phyloP scores from a whole-genome alignment of 2,888 invertebrate genomes.

The Theretra japonica region DNA sequence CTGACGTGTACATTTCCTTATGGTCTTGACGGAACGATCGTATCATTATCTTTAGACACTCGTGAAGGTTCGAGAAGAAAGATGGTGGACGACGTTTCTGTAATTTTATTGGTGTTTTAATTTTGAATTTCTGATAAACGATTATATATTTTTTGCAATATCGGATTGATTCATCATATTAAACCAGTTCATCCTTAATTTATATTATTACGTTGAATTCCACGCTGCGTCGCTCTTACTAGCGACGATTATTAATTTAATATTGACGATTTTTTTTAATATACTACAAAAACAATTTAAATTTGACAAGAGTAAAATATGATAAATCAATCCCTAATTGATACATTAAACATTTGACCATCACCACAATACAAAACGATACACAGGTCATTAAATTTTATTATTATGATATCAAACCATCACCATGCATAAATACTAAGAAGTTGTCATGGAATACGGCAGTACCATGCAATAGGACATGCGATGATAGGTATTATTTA shows the following conservation, averaged over 20 bases:
- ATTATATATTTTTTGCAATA: background rate
- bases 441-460: background rate
- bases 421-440: slow-evolving; percentile 27
- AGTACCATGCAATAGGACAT: slow-evolving; percentile 20
- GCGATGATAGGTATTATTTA: slow-evolving; percentile 20
- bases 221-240: no score
- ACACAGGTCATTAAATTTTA: background rate
- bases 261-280: no score
- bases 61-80: slow-evolving; percentile 96
- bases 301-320: background rate
- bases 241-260: no score
- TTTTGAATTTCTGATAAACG: background rate
- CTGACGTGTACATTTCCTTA: slow-evolving; percentile 82
- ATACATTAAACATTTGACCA: slow-evolving; percentile 7
- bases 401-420: slow-evolving; percentile 22
- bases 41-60: slow-evolving; percentile 93
- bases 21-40: slow-evolving; percentile 93
- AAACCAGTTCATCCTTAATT: background rate
- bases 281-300: background rate
- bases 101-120: slow-evolving; percentile 46
- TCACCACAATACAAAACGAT: slow-evolving; percentile 22
- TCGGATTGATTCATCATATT: background rate
- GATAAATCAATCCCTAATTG: slow-evolving; percentile 1
- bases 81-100: slow-evolving; percentile 95
- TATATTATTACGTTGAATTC: no score